Evolutionary conservation across 2,113 vertebrate species (phyloP), one percentile per base, ranked within the genome.

Genomic region (Axis porcinus): DNA sequence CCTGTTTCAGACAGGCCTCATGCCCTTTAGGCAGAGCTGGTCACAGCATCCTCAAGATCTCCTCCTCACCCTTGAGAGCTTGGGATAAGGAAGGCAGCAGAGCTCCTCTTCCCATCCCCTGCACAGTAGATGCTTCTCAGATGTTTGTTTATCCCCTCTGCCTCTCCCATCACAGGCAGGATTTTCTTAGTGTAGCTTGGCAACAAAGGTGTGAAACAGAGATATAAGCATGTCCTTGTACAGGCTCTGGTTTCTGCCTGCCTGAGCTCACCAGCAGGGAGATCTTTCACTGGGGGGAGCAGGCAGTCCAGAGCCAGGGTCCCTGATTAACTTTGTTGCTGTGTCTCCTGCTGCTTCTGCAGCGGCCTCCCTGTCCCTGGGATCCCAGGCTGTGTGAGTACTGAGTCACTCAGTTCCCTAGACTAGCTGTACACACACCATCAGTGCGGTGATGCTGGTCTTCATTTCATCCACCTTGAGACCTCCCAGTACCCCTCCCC

Each of bases 281-380:
- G 84, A 21, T 6, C 17, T 36, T 85, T 82, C 5, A 57, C 13
- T 81, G 30, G 27, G 14, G 16, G 16, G 21, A n/a, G 58, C 58
- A 70, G 67, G n/a, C 2, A 8, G 15, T 4, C 3, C 0, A 2
- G 40, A 40, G 45, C 27, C 1, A 23, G n/a, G 23, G 2, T 2
- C 3, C 55, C 74, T 16, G 11, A 5, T 30, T 27, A 47, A 10
- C n/a, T 8, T 25, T 10, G 28, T 2, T 36, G 58, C n/a, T 60
- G 28, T 45, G n/a, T 55, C 23, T 40, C 54, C 40, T 25, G 13
- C 21, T 36, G 43, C 33, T 19, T 82, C 27, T 60, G 82, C 1
- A 7, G 45, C 0, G 0, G 54, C 36, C 12, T 50, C 23, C 23
- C 52, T 16, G 40, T n/a, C 50, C 7, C 40, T 82, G n/a, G 57